These are phyloP conservation scores for Percopsis transmontana DNA, from an alignment of 2,113 vertebrate genomes.

Conservation along the genomic window DNA sequence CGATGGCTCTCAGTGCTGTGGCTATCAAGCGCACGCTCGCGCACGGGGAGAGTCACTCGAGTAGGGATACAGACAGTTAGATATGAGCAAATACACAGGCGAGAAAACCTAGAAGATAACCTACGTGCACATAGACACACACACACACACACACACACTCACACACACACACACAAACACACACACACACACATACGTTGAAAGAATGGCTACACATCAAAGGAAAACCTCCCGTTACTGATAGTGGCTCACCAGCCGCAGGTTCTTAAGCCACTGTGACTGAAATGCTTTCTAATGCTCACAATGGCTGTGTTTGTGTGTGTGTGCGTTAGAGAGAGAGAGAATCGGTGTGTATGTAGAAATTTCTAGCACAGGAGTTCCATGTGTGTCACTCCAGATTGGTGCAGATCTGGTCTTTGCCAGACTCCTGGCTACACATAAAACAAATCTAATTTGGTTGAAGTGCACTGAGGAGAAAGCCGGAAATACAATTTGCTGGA, in stretches of 20 bases:
- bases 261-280: conserved; percentile 48
- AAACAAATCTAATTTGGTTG: conserved; percentile 63
- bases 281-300: conserved; percentile 55
- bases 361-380: too few relatives aligned
- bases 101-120: neutral
- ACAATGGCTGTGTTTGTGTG: conserved; percentile 33
- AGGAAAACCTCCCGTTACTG: conserved; percentile 34
- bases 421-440: conserved; percentile 46
- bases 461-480: conserved; percentile 51
- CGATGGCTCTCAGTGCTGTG: neutral
- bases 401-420: conserved; percentile 21
- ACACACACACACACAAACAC: neutral
- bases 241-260: conserved; percentile 44
- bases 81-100: neutral
- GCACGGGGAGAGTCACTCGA: neutral
- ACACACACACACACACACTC: neutral
- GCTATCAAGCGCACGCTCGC: neutral
- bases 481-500: conserved; percentile 63
- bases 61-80: neutral
- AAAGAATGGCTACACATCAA: conserved; percentile 46
- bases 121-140: too few relatives aligned
- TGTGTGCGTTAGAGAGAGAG: neutral
- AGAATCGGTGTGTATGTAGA: too few relatives aligned
- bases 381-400: neutral
- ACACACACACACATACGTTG: neutral